Conservation (phyloP, 2,888 invertebrate genomes). For the Nematopogon swammerdamellus region DNA sequence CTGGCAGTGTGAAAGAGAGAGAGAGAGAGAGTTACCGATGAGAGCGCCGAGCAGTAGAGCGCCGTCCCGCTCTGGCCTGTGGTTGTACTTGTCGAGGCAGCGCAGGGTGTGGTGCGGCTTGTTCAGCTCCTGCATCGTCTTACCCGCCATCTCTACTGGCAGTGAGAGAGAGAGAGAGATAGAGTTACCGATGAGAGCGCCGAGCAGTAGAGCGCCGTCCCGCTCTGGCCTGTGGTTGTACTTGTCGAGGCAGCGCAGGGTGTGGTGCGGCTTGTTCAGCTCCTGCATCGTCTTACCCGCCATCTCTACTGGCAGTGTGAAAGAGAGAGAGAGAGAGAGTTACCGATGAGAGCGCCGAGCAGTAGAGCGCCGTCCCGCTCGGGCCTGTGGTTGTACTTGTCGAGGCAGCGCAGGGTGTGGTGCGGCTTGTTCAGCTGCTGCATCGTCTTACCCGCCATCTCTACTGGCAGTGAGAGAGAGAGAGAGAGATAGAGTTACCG, state of each 20-base stretch:
- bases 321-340: too few relatives aligned
- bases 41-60: slow-evolving; percentile 66
- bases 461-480: too few relatives aligned
- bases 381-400: slow-evolving; percentile 60
- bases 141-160: too few relatives aligned
- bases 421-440: too few relatives aligned
- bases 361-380: slow-evolving; percentile 67
- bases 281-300: too few relatives aligned
- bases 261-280: too few relatives aligned
- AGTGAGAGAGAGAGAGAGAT: too few relatives aligned
- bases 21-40: slow-evolving; percentile 55
- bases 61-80: slow-evolving; percentile 65
- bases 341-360: slow-evolving; percentile 65
- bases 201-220: slow-evolving; percentile 67
- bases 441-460: too few relatives aligned
- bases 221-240: slow-evolving; percentile 44
- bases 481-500: slow-evolving; percentile 32
- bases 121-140: too few relatives aligned
- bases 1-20: too few relatives aligned
- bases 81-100: slow-evolving; percentile 63
- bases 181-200: slow-evolving; percentile 58
- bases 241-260: slow-evolving; percentile 65
- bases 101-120: slow-evolving; percentile 61
- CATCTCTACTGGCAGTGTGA: too few relatives aligned
- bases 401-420: slow-evolving; percentile 63